phyloP scores from a whole-genome alignment of 2,888 invertebrate genomes.

The Tortricodes alternella region DNA sequence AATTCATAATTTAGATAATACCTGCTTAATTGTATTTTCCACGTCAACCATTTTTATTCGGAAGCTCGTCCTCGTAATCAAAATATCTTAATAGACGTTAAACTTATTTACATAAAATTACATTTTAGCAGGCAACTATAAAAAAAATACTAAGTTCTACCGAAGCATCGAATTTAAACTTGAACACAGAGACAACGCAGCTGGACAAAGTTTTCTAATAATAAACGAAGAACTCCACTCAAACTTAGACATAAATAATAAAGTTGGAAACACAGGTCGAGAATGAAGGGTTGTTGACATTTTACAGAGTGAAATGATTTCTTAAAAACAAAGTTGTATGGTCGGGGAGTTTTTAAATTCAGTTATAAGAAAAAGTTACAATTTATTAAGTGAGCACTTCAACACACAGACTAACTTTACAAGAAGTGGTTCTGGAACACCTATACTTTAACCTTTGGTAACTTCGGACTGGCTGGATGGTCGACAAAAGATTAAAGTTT shows the following conservation, averaged over 20 bases:
- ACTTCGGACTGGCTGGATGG: neutral
- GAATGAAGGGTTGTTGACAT: slow-evolving; percentile 28
- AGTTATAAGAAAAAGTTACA: slow-evolving; percentile 7
- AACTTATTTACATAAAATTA: neutral
- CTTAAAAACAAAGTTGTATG: slow-evolving; percentile 14
- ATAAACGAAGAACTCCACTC: slow-evolving; percentile 27
- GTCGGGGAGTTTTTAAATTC: slow-evolving; percentile 9
- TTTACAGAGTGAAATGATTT: slow-evolving; percentile 11
- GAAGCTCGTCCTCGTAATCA: neutral
- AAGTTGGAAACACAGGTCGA: slow-evolving; percentile 24
- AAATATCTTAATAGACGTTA: neutral
- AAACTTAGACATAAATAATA: slow-evolving; percentile 27
- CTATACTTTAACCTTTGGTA: neutral
- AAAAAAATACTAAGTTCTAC: neutral
- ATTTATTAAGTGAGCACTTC: neutral
- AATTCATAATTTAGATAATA: slow-evolving; percentile 11
- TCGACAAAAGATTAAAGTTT: too few relatives aligned
- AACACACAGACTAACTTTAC: neutral
- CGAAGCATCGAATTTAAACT: slow-evolving; percentile 22
- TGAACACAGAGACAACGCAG: slow-evolving; percentile 14
- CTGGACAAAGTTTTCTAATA: slow-evolving; percentile 26
- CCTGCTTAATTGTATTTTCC: neutral
- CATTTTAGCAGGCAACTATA: slow-evolving; percentile 3
- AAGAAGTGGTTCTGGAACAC: neutral
- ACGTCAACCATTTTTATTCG: slow-evolving; percentile 6